A percentile compares a stretch with the other conserved stretches of the same genome.
Evolutionary conservation across 2,113 vertebrate species (phyloP).

Genomic region (Piprites chloris): DNA sequence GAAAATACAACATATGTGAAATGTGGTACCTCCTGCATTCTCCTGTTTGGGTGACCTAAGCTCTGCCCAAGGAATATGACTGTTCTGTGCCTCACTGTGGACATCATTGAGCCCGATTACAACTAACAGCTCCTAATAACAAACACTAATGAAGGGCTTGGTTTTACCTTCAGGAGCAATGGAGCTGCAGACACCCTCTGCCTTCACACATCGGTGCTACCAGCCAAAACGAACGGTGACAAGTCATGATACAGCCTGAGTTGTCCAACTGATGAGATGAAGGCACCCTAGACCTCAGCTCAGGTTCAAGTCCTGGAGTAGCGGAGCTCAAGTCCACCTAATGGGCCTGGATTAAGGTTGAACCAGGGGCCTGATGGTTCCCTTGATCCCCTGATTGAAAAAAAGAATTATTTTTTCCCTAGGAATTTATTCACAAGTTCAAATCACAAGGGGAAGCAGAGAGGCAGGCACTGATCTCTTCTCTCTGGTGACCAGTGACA

Average conservation of each 20-base stretch:
- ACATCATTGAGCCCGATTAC: background rate
- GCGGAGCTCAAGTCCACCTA: background rate
- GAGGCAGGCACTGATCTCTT: background rate
- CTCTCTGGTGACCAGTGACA: background rate
- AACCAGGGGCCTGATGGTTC: background rate
- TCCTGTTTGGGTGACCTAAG: background rate
- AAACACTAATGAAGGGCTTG: background rate
- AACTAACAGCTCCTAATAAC: background rate
- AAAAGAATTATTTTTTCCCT: background rate
- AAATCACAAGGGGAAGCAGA: background rate
- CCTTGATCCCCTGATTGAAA: background rate
- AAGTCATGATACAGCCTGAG: background rate
- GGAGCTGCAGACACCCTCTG: background rate
- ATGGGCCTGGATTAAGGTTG: background rate
- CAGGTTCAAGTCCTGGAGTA: background rate
- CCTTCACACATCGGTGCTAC: background rate
- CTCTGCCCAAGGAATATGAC: background rate
- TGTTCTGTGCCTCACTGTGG: background rate
- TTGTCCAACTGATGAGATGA: background rate
- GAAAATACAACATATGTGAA: background rate
- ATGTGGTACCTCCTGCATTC: rapidly evolving
- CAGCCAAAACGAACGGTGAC: background rate
- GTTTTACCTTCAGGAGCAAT: conserved; percentile 7
- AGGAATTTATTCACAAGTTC: background rate
- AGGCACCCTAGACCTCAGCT: background rate